Conservation (phyloP, 2,113 vertebrate genomes). For the Eonycteris spelaea region DNA sequence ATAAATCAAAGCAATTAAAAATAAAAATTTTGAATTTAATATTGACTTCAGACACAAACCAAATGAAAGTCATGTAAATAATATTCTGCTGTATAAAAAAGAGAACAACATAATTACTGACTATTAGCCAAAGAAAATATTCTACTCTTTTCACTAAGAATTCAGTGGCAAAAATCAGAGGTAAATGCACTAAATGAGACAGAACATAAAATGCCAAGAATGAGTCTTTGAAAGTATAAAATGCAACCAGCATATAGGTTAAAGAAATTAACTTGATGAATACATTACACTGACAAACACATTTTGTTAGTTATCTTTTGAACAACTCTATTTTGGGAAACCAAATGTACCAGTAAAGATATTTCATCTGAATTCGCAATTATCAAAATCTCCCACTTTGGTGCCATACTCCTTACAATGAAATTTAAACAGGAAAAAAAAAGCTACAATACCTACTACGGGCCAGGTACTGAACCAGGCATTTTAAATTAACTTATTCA, state of each 20-base stretch:
- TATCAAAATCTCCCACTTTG: background rate
- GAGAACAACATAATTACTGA: constrained; percentile 9
- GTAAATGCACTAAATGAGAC: background rate
- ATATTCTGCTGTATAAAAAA: constrained; percentile 27
- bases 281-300: background rate
- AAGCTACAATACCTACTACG: background rate
- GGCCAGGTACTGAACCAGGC: background rate
- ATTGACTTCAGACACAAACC: constrained; percentile 24
- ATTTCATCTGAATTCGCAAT: constrained; percentile 23
- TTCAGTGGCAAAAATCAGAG: background rate
- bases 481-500: background rate
- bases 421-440: background rate
- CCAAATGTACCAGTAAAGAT: background rate
- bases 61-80: constrained; percentile 28
- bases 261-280: background rate
- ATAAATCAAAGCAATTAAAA: constrained; percentile 4
- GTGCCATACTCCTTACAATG: background rate
- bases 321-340: constrained; percentile 43
- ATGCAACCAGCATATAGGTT: background rate
- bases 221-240: background rate
- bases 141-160: background rate
- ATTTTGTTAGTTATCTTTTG: background rate
- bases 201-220: background rate
- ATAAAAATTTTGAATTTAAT: background rate
- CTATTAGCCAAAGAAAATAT: background rate